phyloP scores from a whole-genome alignment of 2,888 invertebrate genomes.

The Uropetala carovei region DNA sequence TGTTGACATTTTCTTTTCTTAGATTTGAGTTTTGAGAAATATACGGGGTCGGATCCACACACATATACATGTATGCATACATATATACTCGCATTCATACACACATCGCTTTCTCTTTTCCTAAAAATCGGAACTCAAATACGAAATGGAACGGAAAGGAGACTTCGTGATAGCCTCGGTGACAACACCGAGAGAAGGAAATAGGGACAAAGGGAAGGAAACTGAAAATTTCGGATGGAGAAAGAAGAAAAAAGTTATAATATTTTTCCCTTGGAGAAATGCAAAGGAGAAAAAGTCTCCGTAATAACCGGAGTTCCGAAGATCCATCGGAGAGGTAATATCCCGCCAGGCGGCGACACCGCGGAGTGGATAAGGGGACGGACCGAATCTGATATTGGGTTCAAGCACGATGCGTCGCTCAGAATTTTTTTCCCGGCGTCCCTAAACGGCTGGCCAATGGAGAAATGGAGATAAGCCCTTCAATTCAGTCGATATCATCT shows the following conservation, averaged over 20 bases:
- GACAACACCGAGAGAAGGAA: not conserved
- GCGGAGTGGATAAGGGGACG: not conserved
- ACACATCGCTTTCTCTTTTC: too few species aligned
- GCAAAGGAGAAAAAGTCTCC: not conserved
- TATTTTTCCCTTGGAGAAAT: not conserved
- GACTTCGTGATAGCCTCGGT: not conserved
- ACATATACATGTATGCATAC: too few species aligned
- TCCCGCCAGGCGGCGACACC: not conserved
- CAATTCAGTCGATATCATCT: not conserved
- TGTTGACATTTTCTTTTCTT: too few species aligned
- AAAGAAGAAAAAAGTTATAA: not conserved
- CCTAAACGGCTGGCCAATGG: not conserved
- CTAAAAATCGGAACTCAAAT: too few species aligned
- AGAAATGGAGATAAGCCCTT: slow-evolving; percentile 2
- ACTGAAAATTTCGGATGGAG: not conserved
- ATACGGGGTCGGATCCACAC: too few species aligned
- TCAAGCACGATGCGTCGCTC: slow-evolving; percentile 23
- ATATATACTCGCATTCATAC: too few species aligned
- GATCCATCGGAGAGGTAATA: not conserved
- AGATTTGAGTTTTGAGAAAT: too few species aligned
- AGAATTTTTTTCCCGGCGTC: not conserved
- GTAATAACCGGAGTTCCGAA: not conserved
- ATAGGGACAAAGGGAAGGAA: not conserved
- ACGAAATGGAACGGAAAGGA: not conserved
- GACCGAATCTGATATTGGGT: slow-evolving; percentile 20